phyloP scores from a whole-genome alignment of 2,888 invertebrate species.

The Chymomyza amoena region DNA sequence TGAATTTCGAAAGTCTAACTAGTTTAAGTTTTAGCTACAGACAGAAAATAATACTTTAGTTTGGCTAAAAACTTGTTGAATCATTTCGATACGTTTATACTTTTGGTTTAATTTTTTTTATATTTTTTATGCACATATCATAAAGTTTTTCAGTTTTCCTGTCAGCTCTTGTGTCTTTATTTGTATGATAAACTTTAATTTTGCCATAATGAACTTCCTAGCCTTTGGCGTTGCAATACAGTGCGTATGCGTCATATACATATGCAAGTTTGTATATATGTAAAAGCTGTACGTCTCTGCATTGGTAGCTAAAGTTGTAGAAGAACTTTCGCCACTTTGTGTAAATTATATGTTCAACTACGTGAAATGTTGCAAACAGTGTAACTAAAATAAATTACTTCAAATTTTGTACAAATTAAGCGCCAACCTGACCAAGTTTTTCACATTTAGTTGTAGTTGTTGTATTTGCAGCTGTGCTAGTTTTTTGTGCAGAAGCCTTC shows the following conservation, averaged over 20 bases:
- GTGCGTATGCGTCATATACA: slow-evolving; percentile 36
- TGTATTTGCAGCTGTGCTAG: not conserved
- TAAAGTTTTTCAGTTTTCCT: slow-evolving; percentile 10
- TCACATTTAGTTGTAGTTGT: not conserved
- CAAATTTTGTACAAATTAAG: slow-evolving; percentile 31
- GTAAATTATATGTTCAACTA: slow-evolving; percentile 26
- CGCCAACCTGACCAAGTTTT: not conserved
- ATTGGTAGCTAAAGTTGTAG: not conserved
- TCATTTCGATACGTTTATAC: too few relatives aligned
- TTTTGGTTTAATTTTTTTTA: slow-evolving; percentile 10
- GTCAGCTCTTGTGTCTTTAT: slow-evolving; percentile 6
- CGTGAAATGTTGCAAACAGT: slow-evolving; percentile 12
- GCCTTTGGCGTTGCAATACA: slow-evolving; percentile 20
- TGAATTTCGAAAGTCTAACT: too few relatives aligned
- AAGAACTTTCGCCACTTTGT: slow-evolving; percentile 44
- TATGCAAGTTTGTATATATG: not conserved
- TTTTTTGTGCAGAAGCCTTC: slow-evolving; percentile 15
- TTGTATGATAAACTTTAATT: slow-evolving; percentile 60
- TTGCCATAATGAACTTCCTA: slow-evolving; percentile 6
- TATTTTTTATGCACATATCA: not conserved
- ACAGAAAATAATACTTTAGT: not conserved
- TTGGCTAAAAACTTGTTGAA: too few relatives aligned
- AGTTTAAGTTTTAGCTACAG: slow-evolving; percentile 8
- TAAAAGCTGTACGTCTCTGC: not conserved
- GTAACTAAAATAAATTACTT: slow-evolving; percentile 57